Evolutionary conservation across 2,888 invertebrate genomes (phyloP).

Genomic region (Panzeria rudis): DNA sequence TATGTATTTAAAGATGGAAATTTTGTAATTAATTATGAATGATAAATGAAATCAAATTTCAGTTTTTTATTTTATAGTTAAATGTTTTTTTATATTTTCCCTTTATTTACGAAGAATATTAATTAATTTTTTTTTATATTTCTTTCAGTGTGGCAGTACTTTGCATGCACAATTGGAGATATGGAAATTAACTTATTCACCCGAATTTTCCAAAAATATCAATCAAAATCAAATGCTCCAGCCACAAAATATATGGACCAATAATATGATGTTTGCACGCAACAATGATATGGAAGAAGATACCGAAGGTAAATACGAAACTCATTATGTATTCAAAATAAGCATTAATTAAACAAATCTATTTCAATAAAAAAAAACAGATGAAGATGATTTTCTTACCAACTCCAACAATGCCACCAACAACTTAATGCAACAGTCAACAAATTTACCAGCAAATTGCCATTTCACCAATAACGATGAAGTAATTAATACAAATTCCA

Average conservation of each 20-base stretch:
- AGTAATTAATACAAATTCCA: slow-evolving; percentile 27
- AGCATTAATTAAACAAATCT: not conserved
- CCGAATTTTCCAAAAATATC: slow-evolving; percentile 79
- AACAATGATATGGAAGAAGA: slow-evolving; percentile 66
- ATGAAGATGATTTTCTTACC: slow-evolving; percentile 70
- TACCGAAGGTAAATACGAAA: slow-evolving; percentile 55
- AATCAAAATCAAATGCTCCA: slow-evolving; percentile 61
- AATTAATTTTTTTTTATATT: not conserved
- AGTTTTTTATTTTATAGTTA: too few species aligned
- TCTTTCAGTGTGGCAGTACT: slow-evolving; percentile 90
- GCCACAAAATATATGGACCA: slow-evolving; percentile 52
- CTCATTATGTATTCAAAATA: not conserved
- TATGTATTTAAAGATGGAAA: too few species aligned
- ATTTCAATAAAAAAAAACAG: slow-evolving; percentile 30
- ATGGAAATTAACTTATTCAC: slow-evolving; percentile 92
- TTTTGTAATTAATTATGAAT: too few species aligned
- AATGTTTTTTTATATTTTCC: too few species aligned
- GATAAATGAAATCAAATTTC: too few species aligned
- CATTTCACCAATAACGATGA: slow-evolving; percentile 26
- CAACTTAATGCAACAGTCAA: slow-evolving; percentile 16
- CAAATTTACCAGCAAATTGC: slow-evolving; percentile 30
- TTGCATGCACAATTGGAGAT: slow-evolving; percentile 94
- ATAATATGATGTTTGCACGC: slow-evolving; percentile 11
- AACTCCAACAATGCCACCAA: slow-evolving; percentile 32
- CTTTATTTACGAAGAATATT: too few species aligned